These are phyloP conservation scores for Goniozus legneri DNA, from an alignment of 1,140 invertebrate genomes.

Conservation along the genomic window DNA sequence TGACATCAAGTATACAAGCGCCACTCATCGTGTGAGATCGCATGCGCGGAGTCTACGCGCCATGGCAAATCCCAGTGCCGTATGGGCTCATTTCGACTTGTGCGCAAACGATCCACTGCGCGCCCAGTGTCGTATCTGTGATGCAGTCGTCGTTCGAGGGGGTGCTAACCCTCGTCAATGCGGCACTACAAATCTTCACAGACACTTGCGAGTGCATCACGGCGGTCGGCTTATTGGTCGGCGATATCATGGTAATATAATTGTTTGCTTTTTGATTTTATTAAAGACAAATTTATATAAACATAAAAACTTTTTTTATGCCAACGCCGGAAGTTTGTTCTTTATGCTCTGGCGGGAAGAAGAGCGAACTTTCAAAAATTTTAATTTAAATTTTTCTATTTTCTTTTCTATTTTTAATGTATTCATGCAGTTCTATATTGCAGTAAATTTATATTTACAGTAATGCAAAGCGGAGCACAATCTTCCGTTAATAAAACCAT, in stretches of 20 bases:
- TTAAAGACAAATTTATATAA: slow-evolving; percentile 6
- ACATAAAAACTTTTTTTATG: neutral
- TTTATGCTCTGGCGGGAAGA: neutral
- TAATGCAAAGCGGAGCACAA: slow-evolving; percentile 31
- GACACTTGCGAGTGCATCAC: slow-evolving; percentile 50
- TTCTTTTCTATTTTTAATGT: neutral
- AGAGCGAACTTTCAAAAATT: too few species aligned
- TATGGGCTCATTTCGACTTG: slow-evolving; percentile 52
- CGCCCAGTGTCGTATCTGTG: slow-evolving; percentile 51
- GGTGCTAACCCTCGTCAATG: slow-evolving; percentile 51
- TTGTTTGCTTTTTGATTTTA: neutral
- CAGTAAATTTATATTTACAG: slow-evolving; percentile 19
- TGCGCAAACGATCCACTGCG: slow-evolving; percentile 47
- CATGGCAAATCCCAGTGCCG: slow-evolving; percentile 52
- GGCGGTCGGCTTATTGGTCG: slow-evolving; percentile 50
- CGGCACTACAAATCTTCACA: slow-evolving; percentile 51
- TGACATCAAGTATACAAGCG: slow-evolving; percentile 1
- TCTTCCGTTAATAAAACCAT: slow-evolving; percentile 30
- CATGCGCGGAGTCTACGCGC: slow-evolving; percentile 46
- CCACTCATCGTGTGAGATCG: slow-evolving; percentile 40
- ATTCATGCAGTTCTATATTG: neutral
- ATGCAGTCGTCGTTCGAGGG: slow-evolving; percentile 48
- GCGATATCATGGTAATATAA: slow-evolving; percentile 47
- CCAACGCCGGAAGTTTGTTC: neutral
- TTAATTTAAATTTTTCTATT: neutral